These are phyloP conservation scores for Agrenia bidenticulata DNA, from an alignment of 2,888 invertebrate genomes.

Conservation along the genomic window DNA sequence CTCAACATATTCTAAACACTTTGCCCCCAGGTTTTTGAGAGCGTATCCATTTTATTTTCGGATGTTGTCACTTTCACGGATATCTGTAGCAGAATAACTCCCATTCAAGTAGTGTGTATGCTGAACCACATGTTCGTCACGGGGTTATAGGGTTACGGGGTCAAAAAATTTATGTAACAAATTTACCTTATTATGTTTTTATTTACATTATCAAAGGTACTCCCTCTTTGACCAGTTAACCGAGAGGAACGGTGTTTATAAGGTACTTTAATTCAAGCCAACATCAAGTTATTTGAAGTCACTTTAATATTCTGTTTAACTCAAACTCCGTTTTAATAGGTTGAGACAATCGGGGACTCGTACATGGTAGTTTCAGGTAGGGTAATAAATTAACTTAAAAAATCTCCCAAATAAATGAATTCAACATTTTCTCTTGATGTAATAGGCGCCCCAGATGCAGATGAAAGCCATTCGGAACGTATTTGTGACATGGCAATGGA, in stretches of 20 bases:
- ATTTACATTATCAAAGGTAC: conserved; percentile 70
- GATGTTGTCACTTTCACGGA: conserved; percentile 97
- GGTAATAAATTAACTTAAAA: background rate
- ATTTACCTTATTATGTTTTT: background rate
- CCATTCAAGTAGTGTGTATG: conserved; percentile 98
- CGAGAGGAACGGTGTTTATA: conserved; percentile 89
- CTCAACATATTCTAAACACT: no score
- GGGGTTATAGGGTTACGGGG: no score
- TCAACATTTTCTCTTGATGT: background rate
- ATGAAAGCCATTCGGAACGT: conserved; percentile 84
- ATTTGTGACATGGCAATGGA: conserved; percentile 95
- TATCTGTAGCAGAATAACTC: conserved; percentile 92
- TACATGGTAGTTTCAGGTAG: conserved; percentile 94
- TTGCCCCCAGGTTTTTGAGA: conserved; percentile 92
- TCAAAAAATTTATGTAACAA: no score
- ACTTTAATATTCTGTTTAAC: no score
- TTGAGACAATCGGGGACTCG: conserved; percentile 96
- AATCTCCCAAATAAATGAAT: background rate
- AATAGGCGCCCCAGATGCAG: conserved; percentile 74
- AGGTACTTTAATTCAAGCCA: no score
- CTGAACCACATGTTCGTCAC: conserved; percentile 93
- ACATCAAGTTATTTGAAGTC: no score
- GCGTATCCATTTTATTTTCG: conserved; percentile 93
- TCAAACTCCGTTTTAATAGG: conserved; percentile 57
- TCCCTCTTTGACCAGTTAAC: conserved; percentile 95